A percentile compares a stretch with the other conserved stretches of the same genome.
Conservation (phyloP, 2,888 invertebrate species). For the Suillia variegata region DNA sequence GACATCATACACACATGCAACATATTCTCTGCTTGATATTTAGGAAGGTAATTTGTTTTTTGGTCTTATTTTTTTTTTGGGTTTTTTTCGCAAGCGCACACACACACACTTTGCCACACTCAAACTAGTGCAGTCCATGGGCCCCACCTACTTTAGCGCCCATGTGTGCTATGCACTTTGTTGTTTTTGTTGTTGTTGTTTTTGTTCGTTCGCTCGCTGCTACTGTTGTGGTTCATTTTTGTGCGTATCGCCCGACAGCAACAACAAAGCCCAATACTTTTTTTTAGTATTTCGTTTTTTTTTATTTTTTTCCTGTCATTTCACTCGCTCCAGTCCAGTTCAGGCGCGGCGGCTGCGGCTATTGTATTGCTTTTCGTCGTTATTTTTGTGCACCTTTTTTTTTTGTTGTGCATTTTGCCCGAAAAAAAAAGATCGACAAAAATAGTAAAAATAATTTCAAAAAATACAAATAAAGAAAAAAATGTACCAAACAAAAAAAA, state of each 20-base stretch:
- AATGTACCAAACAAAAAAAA: background rate
- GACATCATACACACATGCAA: background rate
- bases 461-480: background rate
- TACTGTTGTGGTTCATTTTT: constrained; percentile 39
- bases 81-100: constrained; percentile 22
- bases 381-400: constrained; percentile 33
- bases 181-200: constrained; percentile 21
- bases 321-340: constrained; percentile 52
- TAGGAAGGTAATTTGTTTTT: constrained; percentile 21
- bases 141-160: constrained; percentile 7
- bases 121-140: constrained; percentile 19
- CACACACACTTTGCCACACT: background rate
- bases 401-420: constrained; percentile 27
- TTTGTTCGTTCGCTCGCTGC: no score
- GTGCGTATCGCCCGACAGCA: constrained; percentile 34
- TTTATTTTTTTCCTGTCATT: constrained; percentile 52
- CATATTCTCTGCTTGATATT: constrained; percentile 6
- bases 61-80: constrained; percentile 17
- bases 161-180: background rate
- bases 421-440: no score
- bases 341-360: constrained; percentile 21
- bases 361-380: constrained; percentile 37
- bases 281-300: no score
- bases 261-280: no score
- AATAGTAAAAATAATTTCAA: no score